phyloP scores from a whole-genome alignment of 2,797 vertebrate species.

The Menidia menidia region DNA sequence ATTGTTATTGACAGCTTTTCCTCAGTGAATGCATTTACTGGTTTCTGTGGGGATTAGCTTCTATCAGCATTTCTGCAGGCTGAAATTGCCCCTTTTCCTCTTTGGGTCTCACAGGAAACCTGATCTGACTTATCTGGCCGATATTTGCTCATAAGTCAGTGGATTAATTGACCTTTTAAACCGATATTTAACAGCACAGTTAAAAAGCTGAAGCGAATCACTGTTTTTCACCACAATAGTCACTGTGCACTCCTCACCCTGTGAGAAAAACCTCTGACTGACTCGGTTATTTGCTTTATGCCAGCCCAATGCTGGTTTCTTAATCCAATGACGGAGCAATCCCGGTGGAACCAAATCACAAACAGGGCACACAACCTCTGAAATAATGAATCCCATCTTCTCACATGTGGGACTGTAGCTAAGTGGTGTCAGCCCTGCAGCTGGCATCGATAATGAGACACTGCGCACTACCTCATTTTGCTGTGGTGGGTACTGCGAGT shows the following conservation, averaged over 20 bases:
- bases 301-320: not conserved
- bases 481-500: slow-evolving; percentile 39
- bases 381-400: slow-evolving; percentile 6
- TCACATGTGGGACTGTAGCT: slow-evolving; percentile 26
- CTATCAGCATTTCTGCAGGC: not conserved
- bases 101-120: not conserved
- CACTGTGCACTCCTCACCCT: not conserved
- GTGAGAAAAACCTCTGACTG: not conserved
- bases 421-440: slow-evolving; percentile 21
- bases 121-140: not conserved
- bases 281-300: not conserved
- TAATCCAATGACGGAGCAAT: not conserved
- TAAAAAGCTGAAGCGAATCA: not conserved
- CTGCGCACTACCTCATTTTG: slow-evolving; percentile 26
- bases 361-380: not conserved
- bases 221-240: not conserved
- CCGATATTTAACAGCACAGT: no score
- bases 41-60: not conserved
- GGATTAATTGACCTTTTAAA: no score
- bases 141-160: not conserved
- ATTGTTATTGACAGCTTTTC: not conserved
- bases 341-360: not conserved
- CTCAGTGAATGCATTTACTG: no score
- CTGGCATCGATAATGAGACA: slow-evolving; percentile 44
- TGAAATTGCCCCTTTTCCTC: not conserved